phyloP scores from a whole-genome alignment of 2,888 invertebrate genomes.

The Eremobia ochroleuca region DNA sequence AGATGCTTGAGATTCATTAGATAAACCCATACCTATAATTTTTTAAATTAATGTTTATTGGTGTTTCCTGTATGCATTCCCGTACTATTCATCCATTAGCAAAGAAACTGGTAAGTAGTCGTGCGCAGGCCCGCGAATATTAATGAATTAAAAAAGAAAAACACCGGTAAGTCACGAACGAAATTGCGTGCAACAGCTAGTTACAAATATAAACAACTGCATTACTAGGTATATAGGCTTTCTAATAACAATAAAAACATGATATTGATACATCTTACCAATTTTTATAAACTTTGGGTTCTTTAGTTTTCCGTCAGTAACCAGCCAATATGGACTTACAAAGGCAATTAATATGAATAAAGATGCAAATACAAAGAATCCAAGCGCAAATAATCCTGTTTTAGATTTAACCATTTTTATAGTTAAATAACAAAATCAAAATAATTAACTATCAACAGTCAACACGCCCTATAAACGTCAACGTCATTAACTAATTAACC shows the following conservation, averaged over 20 bases:
- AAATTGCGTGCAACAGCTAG: not conserved
- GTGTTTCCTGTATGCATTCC: not conserved
- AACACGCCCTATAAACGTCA: conserved; percentile 55
- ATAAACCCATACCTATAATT: too few species aligned
- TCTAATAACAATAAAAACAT: not conserved
- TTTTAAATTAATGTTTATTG: not conserved
- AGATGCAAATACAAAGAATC: conserved; percentile 92
- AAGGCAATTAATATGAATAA: conserved; percentile 95
- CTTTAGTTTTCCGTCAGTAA: conserved; percentile 94
- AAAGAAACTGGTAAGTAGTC: not conserved
- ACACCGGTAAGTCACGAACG: not conserved
- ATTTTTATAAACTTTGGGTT: conserved; percentile 95
- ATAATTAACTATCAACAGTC: conserved; percentile 15
- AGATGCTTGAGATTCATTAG: not conserved
- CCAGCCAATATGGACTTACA: conserved; percentile 97
- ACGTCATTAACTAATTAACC: not conserved
- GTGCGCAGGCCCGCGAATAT: not conserved
- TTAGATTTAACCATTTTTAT: conserved; percentile 92
- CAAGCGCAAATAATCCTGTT: conserved; percentile 92
- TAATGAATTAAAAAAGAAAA: not conserved
- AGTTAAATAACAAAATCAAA: not conserved
- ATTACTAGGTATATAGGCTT: not conserved
- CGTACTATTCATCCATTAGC: not conserved
- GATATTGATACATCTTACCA: conserved; percentile 88
- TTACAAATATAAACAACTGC: not conserved